Conservation (phyloP, 1,140 invertebrate species). For the Pristionchus pacificus region DNA sequence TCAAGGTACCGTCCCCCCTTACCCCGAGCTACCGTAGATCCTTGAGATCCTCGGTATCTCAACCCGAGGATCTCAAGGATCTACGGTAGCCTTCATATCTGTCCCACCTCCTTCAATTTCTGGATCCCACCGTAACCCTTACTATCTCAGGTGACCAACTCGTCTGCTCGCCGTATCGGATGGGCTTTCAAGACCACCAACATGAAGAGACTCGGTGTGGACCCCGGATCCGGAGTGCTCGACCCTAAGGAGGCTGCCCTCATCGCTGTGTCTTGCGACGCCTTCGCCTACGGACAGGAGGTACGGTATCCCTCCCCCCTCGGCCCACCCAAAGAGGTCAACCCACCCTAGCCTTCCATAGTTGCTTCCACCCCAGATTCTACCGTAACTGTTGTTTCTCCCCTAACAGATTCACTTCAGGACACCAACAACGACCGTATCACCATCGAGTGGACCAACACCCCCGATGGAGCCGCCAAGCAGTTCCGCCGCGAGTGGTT, state of each 20-base stretch:
- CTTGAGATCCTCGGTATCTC: neutral
- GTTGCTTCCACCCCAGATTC: neutral
- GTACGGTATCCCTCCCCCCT: too few relatives aligned
- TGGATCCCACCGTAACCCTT: neutral
- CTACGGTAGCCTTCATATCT: too few relatives aligned
- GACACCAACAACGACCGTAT: conserved; percentile 39
- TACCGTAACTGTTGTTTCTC: neutral
- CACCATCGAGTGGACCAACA: conserved; percentile 36
- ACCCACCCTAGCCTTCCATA: too few relatives aligned
- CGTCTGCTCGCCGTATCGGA: conserved; percentile 27
- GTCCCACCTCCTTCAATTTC: too few relatives aligned
- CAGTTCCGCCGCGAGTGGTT: conserved; percentile 7
- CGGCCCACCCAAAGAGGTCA: too few relatives aligned
- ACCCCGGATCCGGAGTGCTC: conserved; percentile 31
- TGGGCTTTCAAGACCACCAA: conserved; percentile 37
- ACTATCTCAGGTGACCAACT: conserved; percentile 32
- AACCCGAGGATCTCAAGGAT: too few relatives aligned
- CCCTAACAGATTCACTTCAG: too few relatives aligned
- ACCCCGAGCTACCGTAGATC: neutral
- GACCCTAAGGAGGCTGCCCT: conserved; percentile 34
- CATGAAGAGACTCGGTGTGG: conserved; percentile 29
- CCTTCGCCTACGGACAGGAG: conserved; percentile 33
- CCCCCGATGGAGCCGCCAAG: conserved; percentile 32
- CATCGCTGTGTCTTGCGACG: conserved; percentile 30
- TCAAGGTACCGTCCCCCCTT: conserved; percentile 2